Evolutionary conservation across 1,140 invertebrate genomes (phyloP).

Genomic region (Drosophila kepulauana): DNA sequence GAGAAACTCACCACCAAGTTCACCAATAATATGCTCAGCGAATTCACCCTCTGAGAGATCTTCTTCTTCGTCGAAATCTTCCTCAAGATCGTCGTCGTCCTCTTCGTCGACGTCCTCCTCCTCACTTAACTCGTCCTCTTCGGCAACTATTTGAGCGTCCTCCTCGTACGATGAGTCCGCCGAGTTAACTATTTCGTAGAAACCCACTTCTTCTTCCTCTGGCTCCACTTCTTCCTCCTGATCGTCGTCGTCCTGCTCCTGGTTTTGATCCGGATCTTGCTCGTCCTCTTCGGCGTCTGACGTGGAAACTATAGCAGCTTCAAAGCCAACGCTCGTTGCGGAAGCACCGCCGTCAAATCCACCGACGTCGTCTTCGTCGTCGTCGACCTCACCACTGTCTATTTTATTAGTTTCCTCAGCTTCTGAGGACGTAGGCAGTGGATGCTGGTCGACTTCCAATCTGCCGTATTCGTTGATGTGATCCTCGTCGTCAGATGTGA

Average conservation of each 20-base stretch:
- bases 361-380: not conserved
- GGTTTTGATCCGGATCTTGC: slow-evolving; percentile 55
- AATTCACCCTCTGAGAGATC: slow-evolving; percentile 77
- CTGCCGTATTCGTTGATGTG: slow-evolving; percentile 14
- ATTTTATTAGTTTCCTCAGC: slow-evolving; percentile 27
- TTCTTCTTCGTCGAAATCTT: slow-evolving; percentile 73
- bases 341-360: slow-evolving; percentile 2
- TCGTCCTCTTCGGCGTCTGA: slow-evolving; percentile 46
- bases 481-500: slow-evolving; percentile 31
- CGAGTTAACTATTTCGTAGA: slow-evolving; percentile 74
- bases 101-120: slow-evolving; percentile 76
- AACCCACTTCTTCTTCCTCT: slow-evolving; percentile 66
- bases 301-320: slow-evolving; percentile 4
- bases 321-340: slow-evolving; percentile 2
- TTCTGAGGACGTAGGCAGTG: slow-evolving; percentile 18
- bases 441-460: slow-evolving; percentile 11
- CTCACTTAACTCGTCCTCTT: slow-evolving; percentile 76
- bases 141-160: slow-evolving; percentile 75
- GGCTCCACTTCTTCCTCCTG: slow-evolving; percentile 67
- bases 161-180: slow-evolving; percentile 76
- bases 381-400: not conserved
- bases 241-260: slow-evolving; percentile 64
- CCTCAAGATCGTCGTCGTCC: slow-evolving; percentile 70
- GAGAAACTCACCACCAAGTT: slow-evolving; percentile 74
- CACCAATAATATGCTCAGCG: slow-evolving; percentile 74